Evolutionary conservation across 2,888 invertebrate genomes (phyloP).

Genomic region (Mythimna albipuncta): DNA sequence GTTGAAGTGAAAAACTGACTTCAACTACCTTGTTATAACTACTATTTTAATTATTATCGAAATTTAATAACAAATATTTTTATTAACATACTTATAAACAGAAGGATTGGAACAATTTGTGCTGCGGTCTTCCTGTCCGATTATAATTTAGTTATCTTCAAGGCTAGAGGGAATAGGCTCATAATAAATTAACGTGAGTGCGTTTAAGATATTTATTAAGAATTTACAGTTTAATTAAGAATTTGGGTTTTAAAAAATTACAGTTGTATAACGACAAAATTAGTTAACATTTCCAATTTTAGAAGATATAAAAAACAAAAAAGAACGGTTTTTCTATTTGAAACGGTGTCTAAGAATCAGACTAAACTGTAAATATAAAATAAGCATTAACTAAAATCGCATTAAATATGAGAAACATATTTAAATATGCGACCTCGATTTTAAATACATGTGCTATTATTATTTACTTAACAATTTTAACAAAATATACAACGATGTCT

Average conservation of each 20-base stretch:
- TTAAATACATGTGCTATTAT: background rate
- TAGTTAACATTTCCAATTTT: background rate
- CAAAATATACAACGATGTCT: background rate
- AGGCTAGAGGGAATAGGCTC: no score
- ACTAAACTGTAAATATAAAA: conserved; percentile 27
- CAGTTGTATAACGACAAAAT: background rate
- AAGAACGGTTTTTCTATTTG: background rate
- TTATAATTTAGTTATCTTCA: no score
- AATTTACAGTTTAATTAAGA: background rate
- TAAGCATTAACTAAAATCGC: background rate
- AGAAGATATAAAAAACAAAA: background rate
- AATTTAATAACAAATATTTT: no score
- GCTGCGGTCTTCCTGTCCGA: no score
- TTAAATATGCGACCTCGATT: conserved; percentile 10
- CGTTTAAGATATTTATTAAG: no score
- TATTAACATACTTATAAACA: no score
- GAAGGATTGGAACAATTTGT: no score
- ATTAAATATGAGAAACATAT: conserved; percentile 5
- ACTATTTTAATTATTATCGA: no score
- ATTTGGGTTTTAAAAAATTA: background rate
- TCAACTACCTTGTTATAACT: no score
- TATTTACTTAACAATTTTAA: conserved; percentile 2
- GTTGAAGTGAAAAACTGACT: no score
- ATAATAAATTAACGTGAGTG: no score
- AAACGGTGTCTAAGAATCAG: conserved; percentile 14